These are phyloP conservation scores for Helogale parvula DNA, from an alignment of 2,113 vertebrate species.

Conservation along the genomic window DNA sequence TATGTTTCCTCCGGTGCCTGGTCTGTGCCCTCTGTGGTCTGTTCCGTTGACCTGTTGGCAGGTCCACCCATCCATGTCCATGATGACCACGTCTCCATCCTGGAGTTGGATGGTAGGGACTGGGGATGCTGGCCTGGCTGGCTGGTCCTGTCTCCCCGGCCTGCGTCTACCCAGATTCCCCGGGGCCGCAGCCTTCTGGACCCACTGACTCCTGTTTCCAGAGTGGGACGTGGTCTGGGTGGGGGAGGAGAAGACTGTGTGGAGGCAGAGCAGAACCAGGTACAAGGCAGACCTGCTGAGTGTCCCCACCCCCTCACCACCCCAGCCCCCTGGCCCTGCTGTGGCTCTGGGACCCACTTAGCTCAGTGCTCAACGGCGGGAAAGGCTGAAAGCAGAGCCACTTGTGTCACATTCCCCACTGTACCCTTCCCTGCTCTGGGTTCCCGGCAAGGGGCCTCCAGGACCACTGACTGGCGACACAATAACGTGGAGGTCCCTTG, in stretches of 20 bases:
- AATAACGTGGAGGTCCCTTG: neutral
- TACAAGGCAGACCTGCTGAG: neutral
- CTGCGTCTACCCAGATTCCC: neutral
- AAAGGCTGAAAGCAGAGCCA: neutral
- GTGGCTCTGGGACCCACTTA: neutral
- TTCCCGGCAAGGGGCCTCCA: neutral
- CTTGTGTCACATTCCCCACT: neutral
- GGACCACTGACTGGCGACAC: neutral
- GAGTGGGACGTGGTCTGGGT: no score
- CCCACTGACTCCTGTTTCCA: neutral
- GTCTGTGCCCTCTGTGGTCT: neutral
- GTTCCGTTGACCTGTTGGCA: neutral
- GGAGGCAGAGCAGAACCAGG: neutral
- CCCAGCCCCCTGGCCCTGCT: no score
- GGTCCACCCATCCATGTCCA: neutral
- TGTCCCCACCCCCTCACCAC: neutral
- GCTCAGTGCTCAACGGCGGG: neutral
- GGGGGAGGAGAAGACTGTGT: neutral
- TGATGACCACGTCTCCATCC: neutral
- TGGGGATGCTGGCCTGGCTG: neutral
- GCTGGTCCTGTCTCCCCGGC: neutral
- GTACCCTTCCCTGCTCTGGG: neutral
- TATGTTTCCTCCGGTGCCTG: neutral
- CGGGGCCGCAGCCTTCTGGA: neutral
- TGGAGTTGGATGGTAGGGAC: no score